Percentiles rank a stretch among this genome's conserved stretches.
Conservation (phyloP, 1,140 invertebrate species). For the Oscheius sp. region DNA sequence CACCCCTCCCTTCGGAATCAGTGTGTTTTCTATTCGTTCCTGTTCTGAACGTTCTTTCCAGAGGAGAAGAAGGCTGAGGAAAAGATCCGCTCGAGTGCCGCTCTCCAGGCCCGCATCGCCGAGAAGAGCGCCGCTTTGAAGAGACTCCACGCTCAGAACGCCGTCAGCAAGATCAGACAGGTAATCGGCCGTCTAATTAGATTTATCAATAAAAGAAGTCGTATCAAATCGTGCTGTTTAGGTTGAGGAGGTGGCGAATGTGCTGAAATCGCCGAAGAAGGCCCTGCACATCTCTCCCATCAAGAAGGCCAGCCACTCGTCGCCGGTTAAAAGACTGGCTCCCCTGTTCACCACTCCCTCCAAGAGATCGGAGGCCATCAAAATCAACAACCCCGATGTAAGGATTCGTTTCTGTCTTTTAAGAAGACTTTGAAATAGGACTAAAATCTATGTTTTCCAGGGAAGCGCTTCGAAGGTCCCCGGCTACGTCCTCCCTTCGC, state of each 20-base stretch:
- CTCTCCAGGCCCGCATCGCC: neutral
- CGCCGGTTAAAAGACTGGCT: neutral
- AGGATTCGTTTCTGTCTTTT: neutral
- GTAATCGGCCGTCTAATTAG: too few relatives aligned
- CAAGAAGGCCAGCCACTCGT: neutral
- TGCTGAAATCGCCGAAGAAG: neutral
- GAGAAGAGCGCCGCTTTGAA: neutral
- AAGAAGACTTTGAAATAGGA: neutral
- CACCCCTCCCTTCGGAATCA: neutral
- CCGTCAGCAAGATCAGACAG: neutral
- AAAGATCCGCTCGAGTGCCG: constrained; percentile 2
- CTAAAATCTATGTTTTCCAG: neutral
- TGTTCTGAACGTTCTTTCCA: neutral
- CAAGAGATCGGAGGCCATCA: neutral
- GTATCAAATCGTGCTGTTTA: neutral
- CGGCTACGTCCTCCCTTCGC: neutral
- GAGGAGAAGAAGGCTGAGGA: neutral
- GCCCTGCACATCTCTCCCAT: too few relatives aligned
- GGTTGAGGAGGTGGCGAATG: neutral
- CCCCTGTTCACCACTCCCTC: neutral
- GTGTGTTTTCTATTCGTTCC: neutral
- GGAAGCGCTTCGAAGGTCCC: neutral
- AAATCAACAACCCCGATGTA: neutral
- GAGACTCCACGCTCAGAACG: neutral
- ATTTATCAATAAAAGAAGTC: neutral